Evolutionary conservation across 2,797 vertebrate species (phyloP), one percentile per base, ranked within the genome.

Genomic region (Cichlasoma orientale): DNA sequence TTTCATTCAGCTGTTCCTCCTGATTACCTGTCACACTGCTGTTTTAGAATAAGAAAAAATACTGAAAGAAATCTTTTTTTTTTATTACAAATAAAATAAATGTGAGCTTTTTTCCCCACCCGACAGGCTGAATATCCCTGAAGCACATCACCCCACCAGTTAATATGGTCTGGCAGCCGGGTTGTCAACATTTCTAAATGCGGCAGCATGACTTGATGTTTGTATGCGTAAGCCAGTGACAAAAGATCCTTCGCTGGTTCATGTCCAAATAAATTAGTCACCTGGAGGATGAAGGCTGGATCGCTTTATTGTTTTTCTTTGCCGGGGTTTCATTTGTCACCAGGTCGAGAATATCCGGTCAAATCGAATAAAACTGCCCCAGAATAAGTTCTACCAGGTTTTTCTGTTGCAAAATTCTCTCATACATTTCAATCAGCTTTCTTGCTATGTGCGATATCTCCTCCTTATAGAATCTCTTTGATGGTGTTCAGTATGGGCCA

Each of bases 1-100:
- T 27, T 78, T 23, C 6, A 3, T 7, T 77, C 4, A 1, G 29
- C 5, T 3, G 0, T 74, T 16, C 33, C 38, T 9, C 55, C 10
- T 23, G 69, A 10, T 58, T 56, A 47, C 1, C 41, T 74, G 72
- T 82, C 63, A 36, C 5, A 75, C 89, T 88, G 11, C 76, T 88
- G 91, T 69, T 69, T 68, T 66, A 47, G 16, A 66, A 47, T 41
- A 19, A 29, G 36, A 25, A 85, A 44, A 55, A 41, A 77, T 50
- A 47, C 47, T 66, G 33, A 55, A 87, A 78, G 72, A 31, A 77
- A 74, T 3, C 12, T 47, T 59, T 80, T 71, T 80, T 71, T 73
- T 74, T 29, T 36, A 21, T 53, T 69, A 33, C 4, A 19, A 76
- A 44, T 50, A 2, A 50, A 80, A 76, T 36, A 53, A 79, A 87